Percentiles rank a stretch among this genome's conserved stretches.
phyloP scores from a whole-genome alignment of 2,113 vertebrate species.

The Xiphophorus hellerii region DNA sequence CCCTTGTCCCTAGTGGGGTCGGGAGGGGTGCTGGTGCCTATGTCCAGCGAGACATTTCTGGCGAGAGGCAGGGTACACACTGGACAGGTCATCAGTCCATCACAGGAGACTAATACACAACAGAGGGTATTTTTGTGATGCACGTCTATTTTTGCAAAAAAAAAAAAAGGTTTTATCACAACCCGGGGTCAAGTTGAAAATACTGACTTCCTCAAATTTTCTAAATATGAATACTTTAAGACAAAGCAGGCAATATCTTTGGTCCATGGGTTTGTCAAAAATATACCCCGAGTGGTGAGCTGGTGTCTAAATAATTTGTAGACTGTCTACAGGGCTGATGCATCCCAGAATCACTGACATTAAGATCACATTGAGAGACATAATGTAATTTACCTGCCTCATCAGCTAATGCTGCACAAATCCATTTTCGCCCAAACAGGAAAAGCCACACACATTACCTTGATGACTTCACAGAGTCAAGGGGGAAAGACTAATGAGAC shows the following conservation, averaged over 20 bases:
- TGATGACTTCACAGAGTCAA: conserved; percentile 77
- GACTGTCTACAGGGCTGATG: conserved; percentile 51
- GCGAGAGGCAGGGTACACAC: too few species aligned
- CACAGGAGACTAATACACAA: neutral
- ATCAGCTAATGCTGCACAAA: conserved; percentile 86
- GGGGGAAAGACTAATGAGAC: conserved; percentile 76
- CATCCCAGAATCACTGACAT: conserved; percentile 75
- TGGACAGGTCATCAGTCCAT: too few species aligned
- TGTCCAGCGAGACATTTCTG: too few species aligned
- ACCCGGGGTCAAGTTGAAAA: conserved; percentile 28
- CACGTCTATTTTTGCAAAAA: conserved; percentile 12
- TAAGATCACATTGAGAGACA: conserved; percentile 80
- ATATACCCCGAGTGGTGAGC: conserved; percentile 12
- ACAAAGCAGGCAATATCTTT: conserved; percentile 21
- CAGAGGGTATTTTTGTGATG: neutral
- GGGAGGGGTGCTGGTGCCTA: too few species aligned
- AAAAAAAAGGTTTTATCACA: conserved; percentile 17
- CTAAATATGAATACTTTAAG: conserved; percentile 37
- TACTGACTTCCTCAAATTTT: conserved; percentile 14
- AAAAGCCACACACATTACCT: conserved; percentile 82
- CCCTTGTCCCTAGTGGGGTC: too few species aligned
- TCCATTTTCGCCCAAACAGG: conserved; percentile 80
- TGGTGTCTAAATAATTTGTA: neutral
- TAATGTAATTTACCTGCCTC: conserved; percentile 83
- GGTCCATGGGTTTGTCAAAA: conserved; percentile 10